Percentiles rank a stretch among this genome's conserved stretches.
phyloP scores from a whole-genome alignment of 2,888 invertebrate species.

The Synergus laeviventris region DNA sequence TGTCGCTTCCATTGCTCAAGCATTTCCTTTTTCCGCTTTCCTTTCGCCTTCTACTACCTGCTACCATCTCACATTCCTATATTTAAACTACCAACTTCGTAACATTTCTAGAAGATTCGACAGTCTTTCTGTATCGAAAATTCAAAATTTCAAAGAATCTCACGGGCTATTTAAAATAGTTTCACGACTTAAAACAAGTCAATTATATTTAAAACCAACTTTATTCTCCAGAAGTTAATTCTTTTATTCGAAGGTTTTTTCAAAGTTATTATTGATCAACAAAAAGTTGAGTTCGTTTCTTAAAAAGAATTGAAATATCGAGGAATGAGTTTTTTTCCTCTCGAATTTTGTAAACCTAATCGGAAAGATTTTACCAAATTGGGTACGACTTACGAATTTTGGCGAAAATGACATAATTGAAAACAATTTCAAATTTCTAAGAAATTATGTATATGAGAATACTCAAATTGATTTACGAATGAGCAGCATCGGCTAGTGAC shows the following conservation, averaged over 20 bases:
- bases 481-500: slow-evolving; percentile 19
- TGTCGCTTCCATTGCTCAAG: slow-evolving; percentile 42
- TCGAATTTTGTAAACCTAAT: neutral
- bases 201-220: neutral
- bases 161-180: neutral
- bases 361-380: neutral
- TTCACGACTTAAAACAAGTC: neutral
- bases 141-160: slow-evolving; percentile 4
- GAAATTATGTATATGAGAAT: slow-evolving; percentile 28
- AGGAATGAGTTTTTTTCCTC: slow-evolving; percentile 13
- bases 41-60: neutral
- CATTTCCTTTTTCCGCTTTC: slow-evolving; percentile 24
- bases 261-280: neutral
- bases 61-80: neutral
- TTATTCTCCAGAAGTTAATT: slow-evolving; percentile 19
- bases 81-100: neutral
- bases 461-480: slow-evolving; percentile 28
- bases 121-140: neutral
- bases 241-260: neutral
- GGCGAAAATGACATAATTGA: slow-evolving; percentile 8
- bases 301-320: neutral
- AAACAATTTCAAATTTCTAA: neutral
- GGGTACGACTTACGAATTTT: slow-evolving; percentile 1
- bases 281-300: neutral
- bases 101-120: slow-evolving; percentile 20